A percentile compares a stretch with the other conserved stretches of the same genome.
Conservation (phyloP, 1,140 invertebrate species). For the Macrobrachium rosenbergii region DNA sequence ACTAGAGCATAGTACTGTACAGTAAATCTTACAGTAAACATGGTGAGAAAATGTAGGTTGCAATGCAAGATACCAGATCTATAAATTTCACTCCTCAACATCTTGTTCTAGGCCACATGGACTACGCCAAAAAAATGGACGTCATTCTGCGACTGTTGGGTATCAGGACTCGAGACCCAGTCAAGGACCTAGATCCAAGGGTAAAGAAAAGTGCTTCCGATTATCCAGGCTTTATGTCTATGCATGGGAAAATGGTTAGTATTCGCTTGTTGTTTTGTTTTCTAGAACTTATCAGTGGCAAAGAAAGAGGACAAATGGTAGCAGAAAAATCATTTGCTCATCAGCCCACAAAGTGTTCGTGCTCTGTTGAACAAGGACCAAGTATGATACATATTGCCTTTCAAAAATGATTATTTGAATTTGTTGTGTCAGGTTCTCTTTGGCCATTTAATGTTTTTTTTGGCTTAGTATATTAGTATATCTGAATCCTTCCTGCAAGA, state of each 20-base stretch:
- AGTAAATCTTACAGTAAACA: too few relatives aligned
- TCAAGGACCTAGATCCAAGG: slow-evolving; percentile 23
- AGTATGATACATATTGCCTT: too few relatives aligned
- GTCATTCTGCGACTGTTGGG: slow-evolving; percentile 73
- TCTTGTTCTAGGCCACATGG: slow-evolving; percentile 73
- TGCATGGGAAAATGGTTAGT: slow-evolving; percentile 38
- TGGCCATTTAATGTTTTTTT: too few relatives aligned
- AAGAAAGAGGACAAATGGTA: neutral
- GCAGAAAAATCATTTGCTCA: too few relatives aligned
- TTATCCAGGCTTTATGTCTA: slow-evolving; percentile 44
- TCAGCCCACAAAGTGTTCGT: too few relatives aligned
- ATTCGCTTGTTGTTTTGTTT: neutral
- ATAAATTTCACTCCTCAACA: slow-evolving; percentile 2
- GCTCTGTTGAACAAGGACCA: too few relatives aligned
- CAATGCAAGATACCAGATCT: neutral
- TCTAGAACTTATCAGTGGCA: neutral
- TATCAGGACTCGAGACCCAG: slow-evolving; percentile 59
- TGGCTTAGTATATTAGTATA: too few relatives aligned
- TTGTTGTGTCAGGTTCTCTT: too few relatives aligned
- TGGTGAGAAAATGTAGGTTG: neutral
- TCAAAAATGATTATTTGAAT: too few relatives aligned
- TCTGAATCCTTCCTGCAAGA: too few relatives aligned
- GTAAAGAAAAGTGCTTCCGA: slow-evolving; percentile 62
- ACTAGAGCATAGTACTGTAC: too few relatives aligned
- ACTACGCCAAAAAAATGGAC: slow-evolving; percentile 78